Base-by-base conservation (phyloP, 2,113 vertebrate genomes). In the Neodontobutis hainanensis region DNA sequence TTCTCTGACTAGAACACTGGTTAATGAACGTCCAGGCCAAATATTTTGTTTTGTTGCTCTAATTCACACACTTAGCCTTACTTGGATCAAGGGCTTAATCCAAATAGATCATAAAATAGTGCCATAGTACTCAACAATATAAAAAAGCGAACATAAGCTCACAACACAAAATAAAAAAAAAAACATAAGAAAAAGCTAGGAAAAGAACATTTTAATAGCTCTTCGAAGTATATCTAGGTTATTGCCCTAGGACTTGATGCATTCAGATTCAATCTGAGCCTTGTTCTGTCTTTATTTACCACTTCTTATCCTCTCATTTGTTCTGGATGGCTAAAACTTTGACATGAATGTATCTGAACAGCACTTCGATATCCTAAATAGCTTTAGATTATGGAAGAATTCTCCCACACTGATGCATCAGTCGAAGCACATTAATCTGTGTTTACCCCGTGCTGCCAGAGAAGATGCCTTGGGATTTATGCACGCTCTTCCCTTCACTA, bases 351-450 rank as follows among this genome's bases (percentile, higher is more conserved):
- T 35, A 35, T 56, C 49, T 35, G 43, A 67, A 53, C 58, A 58
- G 56, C 64, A 61, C 60, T 34, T 42, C 65, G 42, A 45, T 68
- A 77, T 44, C 40, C 45, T 6, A 14, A 64, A 58, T 82, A 55
- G 2, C 16, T 85, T 73, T 76, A 75, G 73, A 85, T 88, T 76
- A 85, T 72, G 64, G 53, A 47, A 74, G 72, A 63, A 49, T 53
- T 42, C 61, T 43, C 78, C 61, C 55, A 48, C 56, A 62, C 49
- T 67, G 62, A 82, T 65, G 73, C 36, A 59, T 62, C n/a, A 44
- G 79, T 80, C 58, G 52, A 83, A 78, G 19, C 72, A 65, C 80
- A 88, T 89, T 85, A 82, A 83, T 86, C 83, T 75, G 80, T 86
- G 82, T 87, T 88, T 84, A 84, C 84, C 70, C 63, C 6, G 48